These are phyloP conservation scores for Drosophila tsacasi DNA, from an alignment of 1,140 invertebrate species.

Conservation along the genomic window DNA sequence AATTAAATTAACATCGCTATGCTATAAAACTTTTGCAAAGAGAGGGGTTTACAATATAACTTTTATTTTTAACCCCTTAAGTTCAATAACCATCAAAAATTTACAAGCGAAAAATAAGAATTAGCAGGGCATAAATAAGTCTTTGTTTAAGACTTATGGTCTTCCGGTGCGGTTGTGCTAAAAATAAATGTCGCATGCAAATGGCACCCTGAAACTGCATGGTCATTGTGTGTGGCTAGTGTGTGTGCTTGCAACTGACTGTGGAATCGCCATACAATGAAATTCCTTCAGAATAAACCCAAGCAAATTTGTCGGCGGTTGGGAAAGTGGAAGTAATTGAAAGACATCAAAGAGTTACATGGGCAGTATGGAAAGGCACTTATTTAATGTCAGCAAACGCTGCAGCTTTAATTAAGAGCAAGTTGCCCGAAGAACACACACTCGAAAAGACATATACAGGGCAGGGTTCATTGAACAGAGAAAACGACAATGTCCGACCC, in stretches of 20 bases:
- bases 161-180: constrained; percentile 6
- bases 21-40: neutral
- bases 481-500: constrained; percentile 2
- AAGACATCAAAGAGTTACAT: constrained; percentile 36
- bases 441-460: neutral
- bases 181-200: constrained; percentile 51
- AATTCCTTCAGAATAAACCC: constrained; percentile 29
- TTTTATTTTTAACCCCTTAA: neutral
- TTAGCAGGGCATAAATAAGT: constrained; percentile 28
- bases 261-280: constrained; percentile 28
- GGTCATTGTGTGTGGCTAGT: constrained; percentile 28
- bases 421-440: constrained; percentile 4
- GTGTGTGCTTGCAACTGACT: constrained; percentile 1
- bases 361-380: constrained; percentile 18
- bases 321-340: constrained; percentile 38
- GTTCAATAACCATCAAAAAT: neutral
- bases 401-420: constrained; percentile 45
- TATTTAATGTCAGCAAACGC: constrained; percentile 11
- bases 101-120: neutral
- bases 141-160: constrained; percentile 15
- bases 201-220: constrained; percentile 30
- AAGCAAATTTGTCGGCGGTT: constrained; percentile 29
- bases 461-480: constrained; percentile 32
- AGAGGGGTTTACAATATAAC: no score
- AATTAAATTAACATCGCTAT: neutral